phyloP scores from a whole-genome alignment of 1,140 invertebrate genomes.

The Oryzaephilus surinamensis region DNA sequence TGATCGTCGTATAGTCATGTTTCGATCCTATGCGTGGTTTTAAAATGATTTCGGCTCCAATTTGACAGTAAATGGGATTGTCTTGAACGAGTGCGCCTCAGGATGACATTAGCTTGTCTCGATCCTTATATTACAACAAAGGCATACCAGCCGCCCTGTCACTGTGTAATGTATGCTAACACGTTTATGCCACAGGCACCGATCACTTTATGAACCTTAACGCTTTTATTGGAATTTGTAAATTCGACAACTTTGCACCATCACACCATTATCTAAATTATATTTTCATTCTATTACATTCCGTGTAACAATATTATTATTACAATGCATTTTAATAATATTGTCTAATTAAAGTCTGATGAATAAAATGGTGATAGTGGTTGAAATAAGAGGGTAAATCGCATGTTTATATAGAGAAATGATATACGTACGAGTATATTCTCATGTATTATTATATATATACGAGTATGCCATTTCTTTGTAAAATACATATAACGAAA shows the following conservation, averaged over 20 bases:
- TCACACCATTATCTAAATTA: conserved; percentile 19
- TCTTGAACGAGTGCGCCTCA: conserved; percentile 31
- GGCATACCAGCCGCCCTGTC: conserved; percentile 31
- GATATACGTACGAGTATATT: conserved; percentile 20
- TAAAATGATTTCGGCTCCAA: conserved; percentile 31
- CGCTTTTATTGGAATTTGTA: conserved; percentile 24
- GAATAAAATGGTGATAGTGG: no score
- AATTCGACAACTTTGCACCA: conserved; percentile 30
- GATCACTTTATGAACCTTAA: conserved; percentile 32
- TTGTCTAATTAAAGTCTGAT: no score
- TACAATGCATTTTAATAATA: no score
- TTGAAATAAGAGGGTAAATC: conserved; percentile 2
- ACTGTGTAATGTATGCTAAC: conserved; percentile 34
- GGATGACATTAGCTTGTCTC: conserved; percentile 35
- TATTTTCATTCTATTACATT: no score
- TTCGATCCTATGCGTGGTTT: conserved; percentile 25
- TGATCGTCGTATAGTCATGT: conserved; percentile 11
- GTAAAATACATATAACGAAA: conserved; percentile 32
- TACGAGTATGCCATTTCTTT: conserved; percentile 31
- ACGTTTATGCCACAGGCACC: conserved; percentile 29
- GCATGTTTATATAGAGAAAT: conserved; percentile 9
- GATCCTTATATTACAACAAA: conserved; percentile 31
- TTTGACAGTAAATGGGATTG: conserved; percentile 34
- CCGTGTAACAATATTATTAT: no score
- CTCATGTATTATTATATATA: no score